Percentiles rank a stretch among this genome's conserved stretches.
phyloP scores from a whole-genome alignment of 2,113 vertebrate genomes.

The Pygathrix nemaeus region DNA sequence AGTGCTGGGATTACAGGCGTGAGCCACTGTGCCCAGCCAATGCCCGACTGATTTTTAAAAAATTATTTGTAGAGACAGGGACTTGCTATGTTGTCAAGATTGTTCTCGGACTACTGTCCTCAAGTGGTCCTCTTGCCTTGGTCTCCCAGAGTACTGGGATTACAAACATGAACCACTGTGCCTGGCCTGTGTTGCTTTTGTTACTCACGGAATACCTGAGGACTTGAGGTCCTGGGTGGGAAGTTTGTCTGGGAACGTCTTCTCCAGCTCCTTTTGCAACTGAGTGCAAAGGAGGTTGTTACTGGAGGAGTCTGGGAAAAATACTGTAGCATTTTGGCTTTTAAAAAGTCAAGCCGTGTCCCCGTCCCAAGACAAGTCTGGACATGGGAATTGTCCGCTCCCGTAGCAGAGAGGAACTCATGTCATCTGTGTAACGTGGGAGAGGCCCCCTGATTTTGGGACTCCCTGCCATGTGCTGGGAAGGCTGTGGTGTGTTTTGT shows the following conservation, averaged over 20 bases:
- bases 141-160: no score
- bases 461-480: accelerated
- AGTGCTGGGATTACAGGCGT: no score
- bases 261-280: neutral
- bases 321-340: neutral
- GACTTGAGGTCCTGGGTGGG: neutral
- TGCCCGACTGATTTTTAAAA: accelerated
- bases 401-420: neutral
- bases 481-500: neutral
- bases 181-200: neutral
- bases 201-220: neutral
- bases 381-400: neutral
- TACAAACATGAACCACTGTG: no score
- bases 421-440: neutral
- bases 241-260: neutral
- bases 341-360: neutral
- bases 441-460: neutral
- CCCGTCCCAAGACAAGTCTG: neutral
- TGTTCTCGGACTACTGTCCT: no score
- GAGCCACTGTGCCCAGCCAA: no score
- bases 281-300: neutral
- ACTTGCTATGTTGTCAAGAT: no score
- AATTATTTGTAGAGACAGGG: no score
- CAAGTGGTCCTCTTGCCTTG: no score
- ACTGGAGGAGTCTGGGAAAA: neutral